These are phyloP conservation scores for Brassicogethes aeneus DNA, from an alignment of 2,888 invertebrate genomes.

Conservation along the genomic window DNA sequence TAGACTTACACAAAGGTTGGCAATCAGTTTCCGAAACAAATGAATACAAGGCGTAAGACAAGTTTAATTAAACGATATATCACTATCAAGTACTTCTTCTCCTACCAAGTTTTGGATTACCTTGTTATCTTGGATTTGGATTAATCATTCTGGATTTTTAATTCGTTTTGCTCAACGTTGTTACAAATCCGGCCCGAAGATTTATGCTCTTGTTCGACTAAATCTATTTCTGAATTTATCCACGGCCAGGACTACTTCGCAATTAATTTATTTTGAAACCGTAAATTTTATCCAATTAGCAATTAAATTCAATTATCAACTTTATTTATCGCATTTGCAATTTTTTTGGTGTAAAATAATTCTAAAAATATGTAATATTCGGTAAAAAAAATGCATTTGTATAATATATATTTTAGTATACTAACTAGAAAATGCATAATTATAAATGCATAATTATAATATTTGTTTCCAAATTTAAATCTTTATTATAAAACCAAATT, in stretches of 20 bases:
- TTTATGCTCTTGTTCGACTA: conserved; percentile 27
- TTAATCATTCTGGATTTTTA: conserved; percentile 39
- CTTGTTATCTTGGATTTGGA: conserved; percentile 37
- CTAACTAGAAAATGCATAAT: too few species aligned
- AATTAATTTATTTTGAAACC: background rate
- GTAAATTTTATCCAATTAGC: background rate
- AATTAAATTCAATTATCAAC: background rate
- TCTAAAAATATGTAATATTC: too few species aligned
- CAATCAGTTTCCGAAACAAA: conserved; percentile 41
- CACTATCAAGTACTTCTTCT: conserved; percentile 33
- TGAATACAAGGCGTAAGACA: conserved; percentile 42
- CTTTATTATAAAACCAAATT: too few species aligned
- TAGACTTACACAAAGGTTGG: conserved; percentile 29
- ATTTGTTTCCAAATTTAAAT: too few species aligned
- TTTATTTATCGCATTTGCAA: too few species aligned
- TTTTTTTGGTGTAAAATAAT: too few species aligned
- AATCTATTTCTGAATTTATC: conserved; percentile 20
- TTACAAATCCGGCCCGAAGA: conserved; percentile 26
- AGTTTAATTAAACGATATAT: conserved; percentile 42
- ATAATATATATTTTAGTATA: too few species aligned
- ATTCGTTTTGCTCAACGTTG: conserved; percentile 29
- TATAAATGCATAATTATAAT: too few species aligned
- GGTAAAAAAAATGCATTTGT: too few species aligned
- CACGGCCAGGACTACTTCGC: background rate
- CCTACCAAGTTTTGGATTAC: conserved; percentile 35